These are phyloP conservation scores for Podilymbus podiceps DNA, from an alignment of 2,113 vertebrate species.

Conservation along the genomic window DNA sequence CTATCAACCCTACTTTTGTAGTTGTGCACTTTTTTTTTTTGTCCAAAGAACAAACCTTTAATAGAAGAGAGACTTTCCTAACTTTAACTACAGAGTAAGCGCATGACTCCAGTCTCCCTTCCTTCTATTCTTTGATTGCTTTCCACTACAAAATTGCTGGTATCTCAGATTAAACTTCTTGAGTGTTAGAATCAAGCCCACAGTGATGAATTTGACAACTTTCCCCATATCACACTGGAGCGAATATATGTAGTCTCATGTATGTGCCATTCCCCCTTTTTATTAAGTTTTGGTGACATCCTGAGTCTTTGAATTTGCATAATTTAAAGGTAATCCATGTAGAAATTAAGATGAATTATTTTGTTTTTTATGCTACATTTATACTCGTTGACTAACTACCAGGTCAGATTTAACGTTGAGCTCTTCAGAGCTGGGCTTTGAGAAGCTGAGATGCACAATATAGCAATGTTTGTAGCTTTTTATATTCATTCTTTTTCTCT, in stretches of 20 bases:
- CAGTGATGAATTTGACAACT: neutral
- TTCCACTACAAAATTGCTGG: neutral
- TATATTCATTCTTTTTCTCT: neutral
- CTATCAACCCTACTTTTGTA: neutral
- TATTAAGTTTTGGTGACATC: neutral
- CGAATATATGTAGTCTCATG: neutral
- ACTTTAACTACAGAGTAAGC: neutral
- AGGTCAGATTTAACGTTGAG: neutral
- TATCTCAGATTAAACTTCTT: neutral
- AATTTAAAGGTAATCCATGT: neutral
- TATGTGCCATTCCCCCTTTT: neutral
- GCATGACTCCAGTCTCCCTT: neutral
- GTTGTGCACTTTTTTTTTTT: neutral
- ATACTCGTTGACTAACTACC: neutral
- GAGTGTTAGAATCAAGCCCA: neutral
- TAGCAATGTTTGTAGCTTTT: neutral
- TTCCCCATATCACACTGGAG: neutral
- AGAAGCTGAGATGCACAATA: neutral
- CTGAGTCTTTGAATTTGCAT: neutral
- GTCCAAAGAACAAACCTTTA: neutral
- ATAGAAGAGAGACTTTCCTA: neutral
- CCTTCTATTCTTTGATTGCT: neutral
- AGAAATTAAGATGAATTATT: neutral
- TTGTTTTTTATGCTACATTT: neutral
- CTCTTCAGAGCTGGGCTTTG: neutral